A percentile compares a stretch with the other conserved stretches of the same genome.
These are phyloP conservation scores for Triops longicaudatus DNA, from an alignment of 1,140 invertebrate species.

Conservation along the genomic window DNA sequence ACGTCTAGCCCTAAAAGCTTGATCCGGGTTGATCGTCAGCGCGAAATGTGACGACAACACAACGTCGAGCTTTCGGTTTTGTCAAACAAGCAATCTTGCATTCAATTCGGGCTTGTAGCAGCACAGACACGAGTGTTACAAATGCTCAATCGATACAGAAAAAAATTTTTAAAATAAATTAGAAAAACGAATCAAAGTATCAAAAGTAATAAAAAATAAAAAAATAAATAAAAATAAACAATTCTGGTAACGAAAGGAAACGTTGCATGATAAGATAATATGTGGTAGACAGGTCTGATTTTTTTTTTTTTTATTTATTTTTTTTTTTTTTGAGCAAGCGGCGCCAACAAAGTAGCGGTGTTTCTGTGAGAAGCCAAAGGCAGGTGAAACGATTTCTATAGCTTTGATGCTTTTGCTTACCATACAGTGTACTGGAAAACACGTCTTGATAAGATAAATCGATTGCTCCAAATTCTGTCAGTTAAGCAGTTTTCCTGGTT, in stretches of 20 bases:
- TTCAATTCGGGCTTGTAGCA: neutral
- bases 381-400: slow-evolving; percentile 8
- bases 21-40: neutral
- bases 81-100: neutral
- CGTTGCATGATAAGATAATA: neutral
- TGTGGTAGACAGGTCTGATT: neutral
- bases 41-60: neutral
- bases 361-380: neutral
- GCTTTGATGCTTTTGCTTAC: neutral
- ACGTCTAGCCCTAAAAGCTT: neutral
- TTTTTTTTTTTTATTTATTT: neutral
- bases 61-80: neutral
- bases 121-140: neutral
- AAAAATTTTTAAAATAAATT: too few species aligned
- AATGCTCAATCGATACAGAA: too few species aligned
- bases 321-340: neutral
- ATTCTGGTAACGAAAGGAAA: too few species aligned
- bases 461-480: neutral
- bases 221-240: too few species aligned
- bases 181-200: too few species aligned
- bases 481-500: neutral
- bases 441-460: neutral
- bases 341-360: neutral
- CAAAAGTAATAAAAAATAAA: too few species aligned
- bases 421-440: neutral